Conservation (phyloP, 2,797 vertebrate species). For the Pygocentrus nattereri region DNA sequence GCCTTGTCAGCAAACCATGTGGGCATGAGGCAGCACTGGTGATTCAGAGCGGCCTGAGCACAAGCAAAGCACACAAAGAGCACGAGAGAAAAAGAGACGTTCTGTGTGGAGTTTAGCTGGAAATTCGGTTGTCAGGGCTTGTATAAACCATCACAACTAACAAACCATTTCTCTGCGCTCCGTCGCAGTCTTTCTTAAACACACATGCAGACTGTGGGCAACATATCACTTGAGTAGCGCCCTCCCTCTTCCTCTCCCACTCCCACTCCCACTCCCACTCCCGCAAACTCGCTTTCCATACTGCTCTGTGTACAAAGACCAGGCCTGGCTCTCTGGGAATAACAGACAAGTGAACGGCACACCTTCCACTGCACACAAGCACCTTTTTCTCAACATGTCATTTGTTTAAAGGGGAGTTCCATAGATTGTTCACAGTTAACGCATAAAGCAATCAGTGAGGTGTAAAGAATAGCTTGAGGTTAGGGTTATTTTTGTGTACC, state of each 20-base stretch:
- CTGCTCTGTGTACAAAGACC: not conserved
- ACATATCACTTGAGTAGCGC: not conserved
- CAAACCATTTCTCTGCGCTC: conserved; percentile 1
- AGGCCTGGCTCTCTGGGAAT: not conserved
- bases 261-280: not conserved
- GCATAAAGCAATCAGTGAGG: too few species aligned
- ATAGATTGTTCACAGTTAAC: too few species aligned
- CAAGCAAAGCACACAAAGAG: not conserved
- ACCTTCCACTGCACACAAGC: too few species aligned
- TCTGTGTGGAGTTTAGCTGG: not conserved
- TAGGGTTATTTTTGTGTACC: too few species aligned
- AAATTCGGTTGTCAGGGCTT: not conserved
- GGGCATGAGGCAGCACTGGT: not conserved
- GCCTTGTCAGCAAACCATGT: not conserved
- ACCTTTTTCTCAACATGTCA: too few species aligned
- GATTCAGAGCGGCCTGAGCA: not conserved
- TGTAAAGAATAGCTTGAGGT: too few species aligned
- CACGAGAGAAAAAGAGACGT: too few species aligned
- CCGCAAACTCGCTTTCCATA: not conserved
- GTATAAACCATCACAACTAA: conserved; percentile 3
- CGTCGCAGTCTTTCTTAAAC: not conserved
- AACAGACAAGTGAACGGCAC: not conserved
- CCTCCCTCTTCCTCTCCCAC: not conserved
- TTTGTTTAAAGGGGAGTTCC: too few species aligned
- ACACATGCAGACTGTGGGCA: not conserved